Conservation (phyloP, 2,113 vertebrate species). For the Gadus chalcogrammus region DNA sequence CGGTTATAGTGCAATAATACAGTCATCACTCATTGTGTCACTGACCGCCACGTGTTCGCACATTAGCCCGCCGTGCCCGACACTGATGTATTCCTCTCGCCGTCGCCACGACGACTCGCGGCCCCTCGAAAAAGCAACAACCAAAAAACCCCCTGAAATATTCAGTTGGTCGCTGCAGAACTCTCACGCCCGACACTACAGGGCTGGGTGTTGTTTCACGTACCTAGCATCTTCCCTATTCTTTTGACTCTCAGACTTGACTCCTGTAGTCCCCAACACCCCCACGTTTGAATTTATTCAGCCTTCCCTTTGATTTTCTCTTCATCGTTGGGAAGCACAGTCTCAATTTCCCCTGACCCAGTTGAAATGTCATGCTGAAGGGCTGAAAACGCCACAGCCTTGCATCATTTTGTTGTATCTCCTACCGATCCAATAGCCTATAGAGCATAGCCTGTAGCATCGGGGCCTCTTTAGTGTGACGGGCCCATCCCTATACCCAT, state of each 20-base stretch:
- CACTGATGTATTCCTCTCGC: slow-evolving; percentile 60
- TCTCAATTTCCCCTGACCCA: slow-evolving; percentile 16
- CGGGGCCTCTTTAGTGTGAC: no score
- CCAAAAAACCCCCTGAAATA: slow-evolving; percentile 22
- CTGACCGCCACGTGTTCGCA: slow-evolving; percentile 50
- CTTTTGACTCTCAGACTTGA: slow-evolving; percentile 23
- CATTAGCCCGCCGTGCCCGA: slow-evolving; percentile 46
- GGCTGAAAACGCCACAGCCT: slow-evolving; percentile 4
- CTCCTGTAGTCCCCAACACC: no score
- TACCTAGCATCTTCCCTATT: slow-evolving; percentile 7
- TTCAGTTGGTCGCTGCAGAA: slow-evolving; percentile 47
- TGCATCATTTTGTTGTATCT: slow-evolving; percentile 18
- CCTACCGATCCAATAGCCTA: not conserved
- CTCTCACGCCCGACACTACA: slow-evolving; percentile 1
- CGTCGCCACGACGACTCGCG: not conserved
- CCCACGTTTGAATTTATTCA: no score
- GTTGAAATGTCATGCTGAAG: slow-evolving; percentile 35
- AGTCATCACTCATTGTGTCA: slow-evolving; percentile 65
- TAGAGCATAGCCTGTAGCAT: not conserved
- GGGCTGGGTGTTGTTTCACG: slow-evolving; percentile 5
- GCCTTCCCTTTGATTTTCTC: no score
- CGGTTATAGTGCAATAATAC: slow-evolving; percentile 68
- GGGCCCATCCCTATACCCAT: no score
- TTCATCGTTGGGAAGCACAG: no score
- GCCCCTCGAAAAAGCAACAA: not conserved